Percentiles rank a stretch among this genome's conserved stretches.
Conservation (phyloP, 2,888 invertebrate genomes). For the Lacanobia oleracea region DNA sequence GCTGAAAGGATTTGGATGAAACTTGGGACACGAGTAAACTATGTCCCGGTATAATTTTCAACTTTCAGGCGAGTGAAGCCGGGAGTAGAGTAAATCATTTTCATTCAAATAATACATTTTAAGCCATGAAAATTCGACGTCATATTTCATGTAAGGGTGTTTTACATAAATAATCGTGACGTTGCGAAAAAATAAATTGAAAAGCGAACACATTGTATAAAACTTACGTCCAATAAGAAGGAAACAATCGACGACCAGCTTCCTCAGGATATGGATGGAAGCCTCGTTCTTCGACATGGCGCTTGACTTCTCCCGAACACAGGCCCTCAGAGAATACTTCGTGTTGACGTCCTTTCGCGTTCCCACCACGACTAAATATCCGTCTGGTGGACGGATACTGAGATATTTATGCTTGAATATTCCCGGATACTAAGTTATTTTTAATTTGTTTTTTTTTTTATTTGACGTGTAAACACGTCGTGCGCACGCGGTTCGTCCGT, state of each 20-base stretch:
- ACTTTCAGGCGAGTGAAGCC: too few relatives aligned
- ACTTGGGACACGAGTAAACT: too few relatives aligned
- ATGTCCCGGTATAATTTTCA: too few relatives aligned
- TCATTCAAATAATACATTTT: too few relatives aligned
- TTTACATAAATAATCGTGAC: too few relatives aligned
- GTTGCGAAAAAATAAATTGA: too few relatives aligned
- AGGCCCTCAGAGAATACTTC: conserved; percentile 24
- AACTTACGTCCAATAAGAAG: conserved; percentile 81
- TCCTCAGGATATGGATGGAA: conserved; percentile 66
- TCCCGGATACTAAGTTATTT: neutral
- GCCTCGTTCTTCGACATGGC: conserved; percentile 42
- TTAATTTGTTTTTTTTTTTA: conserved; percentile 33
- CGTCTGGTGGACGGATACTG: neutral
- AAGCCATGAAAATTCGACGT: too few relatives aligned
- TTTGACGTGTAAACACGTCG: conserved; percentile 51
- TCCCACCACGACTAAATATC: neutral
- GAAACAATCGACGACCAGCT: conserved; percentile 80
- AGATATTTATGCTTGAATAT: neutral
- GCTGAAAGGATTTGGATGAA: too few relatives aligned
- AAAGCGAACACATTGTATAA: too few relatives aligned
- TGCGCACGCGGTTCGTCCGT: conserved; percentile 32
- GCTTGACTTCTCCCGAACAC: neutral
- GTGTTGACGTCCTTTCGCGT: neutral
- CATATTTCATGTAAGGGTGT: too few relatives aligned
- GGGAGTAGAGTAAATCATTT: too few relatives aligned